A percentile compares a stretch with the other conserved stretches of the same genome.
Evolutionary conservation across 2,888 invertebrate genomes (phyloP).

Genomic region (Caradrina clavipalpis): DNA sequence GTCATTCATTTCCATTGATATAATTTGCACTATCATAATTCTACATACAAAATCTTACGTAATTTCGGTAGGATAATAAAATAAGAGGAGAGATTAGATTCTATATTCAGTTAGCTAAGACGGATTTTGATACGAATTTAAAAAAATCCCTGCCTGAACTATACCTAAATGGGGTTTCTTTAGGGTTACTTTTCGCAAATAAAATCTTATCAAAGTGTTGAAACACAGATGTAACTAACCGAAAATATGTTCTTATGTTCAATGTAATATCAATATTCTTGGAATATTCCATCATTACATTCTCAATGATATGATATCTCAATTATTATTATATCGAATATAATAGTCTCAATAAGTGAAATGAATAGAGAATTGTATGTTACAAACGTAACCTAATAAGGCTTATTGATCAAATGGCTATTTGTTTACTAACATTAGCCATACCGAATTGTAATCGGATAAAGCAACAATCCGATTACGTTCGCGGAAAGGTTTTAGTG

Average conservation of each 20-base stretch:
- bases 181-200: too few relatives aligned
- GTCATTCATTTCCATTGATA: conserved; percentile 63
- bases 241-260: too few relatives aligned
- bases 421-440: conserved; percentile 27
- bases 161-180: too few relatives aligned
- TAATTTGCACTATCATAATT: conserved; percentile 24
- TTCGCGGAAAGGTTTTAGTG: conserved; percentile 31
- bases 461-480: conserved; percentile 32
- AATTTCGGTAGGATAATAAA: neutral
- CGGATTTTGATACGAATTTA: too few relatives aligned
- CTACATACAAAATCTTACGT: neutral
- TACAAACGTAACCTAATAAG: neutral
- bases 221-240: too few relatives aligned
- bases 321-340: neutral
- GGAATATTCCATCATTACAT: neutral
- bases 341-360: neutral
- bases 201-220: too few relatives aligned
- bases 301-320: neutral
- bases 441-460: conserved; percentile 31
- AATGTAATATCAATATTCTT: neutral
- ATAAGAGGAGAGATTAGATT: neutral
- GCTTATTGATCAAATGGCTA: conserved; percentile 8
- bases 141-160: neutral
- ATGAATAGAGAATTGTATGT: neutral
- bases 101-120: too few relatives aligned